Conservation (phyloP, 2,113 vertebrate genomes). For the Neotragus moschatus region DNA sequence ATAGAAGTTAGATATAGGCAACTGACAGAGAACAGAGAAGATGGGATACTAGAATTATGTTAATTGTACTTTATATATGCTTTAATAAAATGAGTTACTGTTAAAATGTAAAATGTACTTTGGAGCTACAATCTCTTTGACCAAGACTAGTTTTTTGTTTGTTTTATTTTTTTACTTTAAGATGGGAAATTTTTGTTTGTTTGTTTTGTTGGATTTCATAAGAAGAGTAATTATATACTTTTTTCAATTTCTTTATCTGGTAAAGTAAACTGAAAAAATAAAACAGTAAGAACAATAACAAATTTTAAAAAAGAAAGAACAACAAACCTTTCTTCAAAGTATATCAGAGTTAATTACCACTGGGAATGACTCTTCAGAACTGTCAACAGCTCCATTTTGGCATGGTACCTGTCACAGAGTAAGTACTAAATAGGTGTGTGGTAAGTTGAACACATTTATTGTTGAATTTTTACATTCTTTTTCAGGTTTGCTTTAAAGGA, state of each 20-base stretch:
- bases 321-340: not conserved
- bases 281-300: not conserved
- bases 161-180: not conserved
- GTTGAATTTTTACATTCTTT: not conserved
- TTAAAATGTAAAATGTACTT: not conserved
- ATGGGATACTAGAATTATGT: not conserved
- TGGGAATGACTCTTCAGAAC: fast-evolving
- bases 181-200: not conserved
- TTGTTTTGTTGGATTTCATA: not conserved
- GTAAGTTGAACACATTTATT: not conserved
- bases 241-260: not conserved
- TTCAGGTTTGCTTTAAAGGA: slow-evolving; percentile 2
- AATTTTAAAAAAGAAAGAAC: not conserved
- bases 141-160: not conserved
- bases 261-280: not conserved
- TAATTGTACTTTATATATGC: not conserved
- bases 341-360: not conserved
- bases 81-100: not conserved
- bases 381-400: not conserved
- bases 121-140: not conserved
- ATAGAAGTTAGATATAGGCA: not conserved
- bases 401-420: not conserved
- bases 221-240: not conserved
- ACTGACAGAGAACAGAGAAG: not conserved
- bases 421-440: not conserved